Evolutionary conservation across 2,797 vertebrate species (phyloP).

Genomic region (Eutrigla gurnardus): DNA sequence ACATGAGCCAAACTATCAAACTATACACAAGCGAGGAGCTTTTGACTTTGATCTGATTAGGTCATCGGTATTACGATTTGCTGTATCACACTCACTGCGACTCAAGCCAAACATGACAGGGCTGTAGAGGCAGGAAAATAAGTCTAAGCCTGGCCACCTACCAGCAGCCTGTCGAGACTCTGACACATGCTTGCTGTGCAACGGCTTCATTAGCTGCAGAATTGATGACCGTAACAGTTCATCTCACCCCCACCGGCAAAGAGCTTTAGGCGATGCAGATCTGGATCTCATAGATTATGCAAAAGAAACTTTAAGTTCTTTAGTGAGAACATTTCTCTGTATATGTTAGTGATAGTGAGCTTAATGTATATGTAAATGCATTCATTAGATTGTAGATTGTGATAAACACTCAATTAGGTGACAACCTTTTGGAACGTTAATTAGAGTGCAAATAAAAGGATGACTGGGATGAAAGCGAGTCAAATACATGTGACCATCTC

Average conservation of each 20-base stretch:
- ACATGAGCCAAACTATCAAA: neutral
- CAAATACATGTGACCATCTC: slow-evolving; percentile 44
- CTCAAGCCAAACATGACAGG: slow-evolving; percentile 29
- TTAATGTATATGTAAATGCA: neutral
- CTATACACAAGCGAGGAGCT: neutral
- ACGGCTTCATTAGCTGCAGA: slow-evolving; percentile 67
- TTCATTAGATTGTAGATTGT: slow-evolving; percentile 43
- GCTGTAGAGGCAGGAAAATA: slow-evolving; percentile 34
- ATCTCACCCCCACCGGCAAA: slow-evolving; percentile 46
- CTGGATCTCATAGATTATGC: slow-evolving; percentile 23
- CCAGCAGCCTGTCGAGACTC: slow-evolving; percentile 39
- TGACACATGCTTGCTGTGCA: slow-evolving; percentile 50
- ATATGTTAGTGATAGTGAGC: neutral
- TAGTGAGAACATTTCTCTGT: slow-evolving; percentile 2
- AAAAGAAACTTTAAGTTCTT: slow-evolving; percentile 28
- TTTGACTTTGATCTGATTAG: slow-evolving; percentile 32
- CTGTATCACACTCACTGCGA: slow-evolving; percentile 31
- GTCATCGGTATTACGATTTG: slow-evolving; percentile 21
- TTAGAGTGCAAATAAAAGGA: slow-evolving; percentile 50
- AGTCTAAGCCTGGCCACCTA: slow-evolving; percentile 41
- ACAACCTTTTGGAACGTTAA: slow-evolving; percentile 46
- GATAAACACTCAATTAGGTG: slow-evolving; percentile 51
- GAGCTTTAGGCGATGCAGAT: slow-evolving; percentile 3
- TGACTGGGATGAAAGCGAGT: slow-evolving; percentile 58
- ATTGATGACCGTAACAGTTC: slow-evolving; percentile 53